phyloP scores from a whole-genome alignment of 2,888 invertebrate genomes.

The Bibio marci region DNA sequence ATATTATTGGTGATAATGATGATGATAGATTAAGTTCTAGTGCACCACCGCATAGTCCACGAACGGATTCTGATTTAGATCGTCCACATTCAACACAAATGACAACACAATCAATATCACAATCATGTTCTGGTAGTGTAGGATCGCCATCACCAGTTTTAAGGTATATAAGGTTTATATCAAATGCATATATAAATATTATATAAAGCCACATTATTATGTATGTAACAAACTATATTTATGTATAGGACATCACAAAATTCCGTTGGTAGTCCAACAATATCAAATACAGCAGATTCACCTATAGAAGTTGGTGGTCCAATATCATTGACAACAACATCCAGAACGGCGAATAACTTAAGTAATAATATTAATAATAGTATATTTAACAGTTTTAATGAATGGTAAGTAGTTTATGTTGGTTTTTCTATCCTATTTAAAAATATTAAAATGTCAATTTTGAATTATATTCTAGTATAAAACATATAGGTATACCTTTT shows the following conservation, averaged over 20 bases:
- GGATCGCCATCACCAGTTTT: slow-evolving; percentile 28
- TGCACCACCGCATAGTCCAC: slow-evolving; percentile 22
- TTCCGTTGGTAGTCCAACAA: slow-evolving; percentile 36
- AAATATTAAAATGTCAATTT: too few species aligned
- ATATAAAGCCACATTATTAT: too few species aligned
- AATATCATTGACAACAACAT: slow-evolving; percentile 21
- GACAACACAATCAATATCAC: slow-evolving; percentile 27
- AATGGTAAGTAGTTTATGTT: slow-evolving; percentile 29
- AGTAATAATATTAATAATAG: slow-evolving; percentile 33
- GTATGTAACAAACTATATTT: too few species aligned
- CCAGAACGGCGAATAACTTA: not conserved
- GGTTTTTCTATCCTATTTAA: not conserved
- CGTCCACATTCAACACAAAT: slow-evolving; percentile 25
- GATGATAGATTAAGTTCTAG: slow-evolving; percentile 26
- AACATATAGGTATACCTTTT: too few species aligned
- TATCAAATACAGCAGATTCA: slow-evolving; percentile 40
- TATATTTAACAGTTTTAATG: slow-evolving; percentile 43
- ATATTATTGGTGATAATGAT: slow-evolving; percentile 30
- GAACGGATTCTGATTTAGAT: slow-evolving; percentile 27
- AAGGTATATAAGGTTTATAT: slow-evolving; percentile 4
- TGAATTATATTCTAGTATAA: too few species aligned
- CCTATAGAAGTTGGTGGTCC: slow-evolving; percentile 33
- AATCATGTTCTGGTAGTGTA: slow-evolving; percentile 33
- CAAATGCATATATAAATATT: too few species aligned
- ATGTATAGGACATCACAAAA: slow-evolving; percentile 21